Base-by-base conservation (phyloP, 2,113 vertebrate genomes). In the Siniperca knerii region DNA sequence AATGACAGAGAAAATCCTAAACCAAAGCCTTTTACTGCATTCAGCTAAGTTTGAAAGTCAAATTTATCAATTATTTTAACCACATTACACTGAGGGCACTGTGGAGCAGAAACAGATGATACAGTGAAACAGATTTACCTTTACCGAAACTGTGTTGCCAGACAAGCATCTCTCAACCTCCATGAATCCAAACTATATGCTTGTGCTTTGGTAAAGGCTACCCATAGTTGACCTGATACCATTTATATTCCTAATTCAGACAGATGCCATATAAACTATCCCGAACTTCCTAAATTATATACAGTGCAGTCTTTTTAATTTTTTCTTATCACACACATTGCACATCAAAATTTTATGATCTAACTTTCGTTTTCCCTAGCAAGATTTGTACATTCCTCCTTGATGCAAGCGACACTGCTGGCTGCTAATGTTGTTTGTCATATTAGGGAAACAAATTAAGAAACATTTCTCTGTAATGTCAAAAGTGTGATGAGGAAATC, bases 221-320 rank as follows among this genome's bases (percentile, higher is more conserved):
- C 25, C 42, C 71, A 64, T 25, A 46, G 21, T 16, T 33, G 6
- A 40, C 13, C 62, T 18, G 25, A 74, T 46, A 35, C 48, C 42
- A 55, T 86, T 89, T 81, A 83, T 77, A 81, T 81, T 70, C 44
- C 70, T 61, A n/a, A 52, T 50, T 12, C 6, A 57, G 40, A 82
- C n/a, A 58, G 35, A 79, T 57, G 70, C 67, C 58, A 42, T 10
- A 37, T 60, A 11, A 77, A 44, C 35, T 33, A 13, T 76, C 44
- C 69, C 6, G 0, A 44, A 74, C 7, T 67, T 78, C 13, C 2
- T 40, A 13, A 69, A 50, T 68, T 0, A 58, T 8, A 15, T 18
- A n/a, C 9, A 55, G 48, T 3, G 9, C 1, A 23, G 23, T 37
- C 6, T 29, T 65, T 70, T 66, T 50, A 6, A 5, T 20, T n/a